Evolutionary conservation across 2,888 invertebrate species (phyloP).

Genomic region (Trichopoda pennipes): DNA sequence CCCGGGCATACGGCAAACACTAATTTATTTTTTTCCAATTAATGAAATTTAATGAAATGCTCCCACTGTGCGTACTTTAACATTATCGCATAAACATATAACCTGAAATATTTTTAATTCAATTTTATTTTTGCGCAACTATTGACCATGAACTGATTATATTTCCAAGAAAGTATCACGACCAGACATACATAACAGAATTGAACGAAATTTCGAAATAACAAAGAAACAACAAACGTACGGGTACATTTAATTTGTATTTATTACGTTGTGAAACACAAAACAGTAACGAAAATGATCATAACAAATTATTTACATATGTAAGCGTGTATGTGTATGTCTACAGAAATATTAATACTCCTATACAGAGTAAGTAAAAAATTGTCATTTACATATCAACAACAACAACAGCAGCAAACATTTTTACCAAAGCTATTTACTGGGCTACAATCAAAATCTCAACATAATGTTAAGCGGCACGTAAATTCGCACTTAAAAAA

Average conservation of each 20-base stretch:
- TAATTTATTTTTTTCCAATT: no score
- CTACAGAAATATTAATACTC: background rate
- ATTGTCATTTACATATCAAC: background rate
- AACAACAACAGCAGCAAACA: background rate
- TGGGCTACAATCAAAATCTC: background rate
- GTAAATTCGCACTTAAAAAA: background rate
- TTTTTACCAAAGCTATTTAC: background rate
- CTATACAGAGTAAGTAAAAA: background rate
- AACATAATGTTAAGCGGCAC: background rate
- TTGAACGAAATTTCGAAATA: conserved; percentile 14
- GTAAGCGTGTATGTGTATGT: background rate
- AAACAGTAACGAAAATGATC: background rate
- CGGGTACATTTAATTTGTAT: conserved; percentile 3
- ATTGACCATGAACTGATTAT: conserved; percentile 73
- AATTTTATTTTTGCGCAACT: conserved; percentile 43
- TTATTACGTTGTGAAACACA: background rate
- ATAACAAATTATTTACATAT: background rate
- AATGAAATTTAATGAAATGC: no score
- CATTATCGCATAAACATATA: no score
- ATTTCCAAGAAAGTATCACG: conserved; percentile 71
- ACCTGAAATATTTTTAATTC: background rate
- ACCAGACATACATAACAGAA: conserved; percentile 43
- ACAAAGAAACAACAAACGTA: background rate
- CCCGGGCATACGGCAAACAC: no score
- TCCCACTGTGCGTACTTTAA: no score